Evolutionary conservation across 2,888 invertebrate genomes (phyloP), one percentile per base, ranked within the genome.

Genomic region (Celastrina argiolus): DNA sequence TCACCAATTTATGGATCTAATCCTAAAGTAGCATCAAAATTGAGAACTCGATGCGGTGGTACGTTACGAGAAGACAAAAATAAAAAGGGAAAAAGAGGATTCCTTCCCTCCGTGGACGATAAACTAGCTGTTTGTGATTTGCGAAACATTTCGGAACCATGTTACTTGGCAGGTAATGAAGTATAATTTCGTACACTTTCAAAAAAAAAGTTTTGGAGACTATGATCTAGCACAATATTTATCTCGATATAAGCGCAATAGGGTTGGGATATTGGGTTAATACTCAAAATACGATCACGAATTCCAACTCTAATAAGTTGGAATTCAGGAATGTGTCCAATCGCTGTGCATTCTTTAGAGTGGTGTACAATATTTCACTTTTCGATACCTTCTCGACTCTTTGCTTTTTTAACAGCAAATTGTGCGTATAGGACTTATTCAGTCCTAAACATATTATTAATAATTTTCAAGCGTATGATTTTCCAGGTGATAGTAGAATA

Each of bases 1-100:
- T 93, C 93, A 0, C 78, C 82, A 0, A 78, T 93, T 59, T 93
- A 93, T 74, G 92, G 93, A 0, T 83, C 85, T 0, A 86, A 90
- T n/a, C 76, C 83, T 42, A 81, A 78, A 16, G 61, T 82, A 4
- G 83, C 88, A 0, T 75, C 77, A 1, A 83, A 84, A 41, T 77
- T 92, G 1, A 82, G 93, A 10, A 81, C 81, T 45, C 84, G 82
- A 69, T 74, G 72, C 16, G 88, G 89, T 0, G 93, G 93, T 0
- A 81, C 81, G 63, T 76, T 93, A 41, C 82, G 81, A 10, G 81
- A 86, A 72, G 84, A 83, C 65, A 79, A 76, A 8, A 81, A 77
- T 59, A 77, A 74, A 2, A 75, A 78, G 8, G 81, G 82, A 69
- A 77, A 76, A 39, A 80, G 80, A 31, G 86, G 88, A 2, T 88